Conservation (phyloP, 1,140 invertebrate genomes). For the Listronotus bonariensis region DNA sequence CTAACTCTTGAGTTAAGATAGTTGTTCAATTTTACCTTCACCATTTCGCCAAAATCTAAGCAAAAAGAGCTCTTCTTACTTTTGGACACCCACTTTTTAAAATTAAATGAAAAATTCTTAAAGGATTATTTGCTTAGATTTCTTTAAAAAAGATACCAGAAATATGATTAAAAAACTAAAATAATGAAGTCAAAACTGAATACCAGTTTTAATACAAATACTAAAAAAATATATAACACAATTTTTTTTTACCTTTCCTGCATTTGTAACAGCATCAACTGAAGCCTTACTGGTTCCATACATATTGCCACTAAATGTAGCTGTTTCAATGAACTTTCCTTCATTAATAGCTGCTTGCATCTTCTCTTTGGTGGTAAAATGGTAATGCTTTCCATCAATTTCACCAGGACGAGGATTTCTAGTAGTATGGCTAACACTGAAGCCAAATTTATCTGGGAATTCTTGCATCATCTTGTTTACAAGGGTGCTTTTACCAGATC, state of each 20-base stretch:
- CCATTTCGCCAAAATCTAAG: too few species aligned
- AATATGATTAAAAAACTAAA: too few species aligned
- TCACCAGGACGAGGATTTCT: slow-evolving; percentile 75
- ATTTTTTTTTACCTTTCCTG: slow-evolving; percentile 85
- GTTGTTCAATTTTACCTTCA: too few species aligned
- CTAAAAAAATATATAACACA: not conserved
- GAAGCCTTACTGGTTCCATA: slow-evolving; percentile 96
- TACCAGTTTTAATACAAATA: not conserved
- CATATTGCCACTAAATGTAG: slow-evolving; percentile 89
- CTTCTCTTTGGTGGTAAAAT: slow-evolving; percentile 76
- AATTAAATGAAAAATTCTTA: slow-evolving; percentile 1
- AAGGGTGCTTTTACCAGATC: slow-evolving; percentile 94
- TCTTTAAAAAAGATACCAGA: too few species aligned
- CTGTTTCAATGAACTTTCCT: slow-evolving; percentile 91
- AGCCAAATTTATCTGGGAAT: slow-evolving; percentile 88
- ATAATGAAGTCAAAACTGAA: not conserved
- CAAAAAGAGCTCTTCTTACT: too few species aligned
- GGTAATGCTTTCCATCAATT: slow-evolving; percentile 82
- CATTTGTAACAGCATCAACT: slow-evolving; percentile 76
- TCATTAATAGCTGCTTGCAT: slow-evolving; percentile 80
- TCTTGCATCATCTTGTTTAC: slow-evolving; percentile 84
- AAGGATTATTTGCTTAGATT: not conserved
- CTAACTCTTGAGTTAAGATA: too few species aligned
- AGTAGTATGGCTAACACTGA: slow-evolving; percentile 93
- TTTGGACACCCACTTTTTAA: too few species aligned